Percentiles rank a stretch among this genome's conserved stretches.
phyloP scores from a whole-genome alignment of 53 echinoderm and acorn worm genomes.

The Holothuria scabra region DNA sequence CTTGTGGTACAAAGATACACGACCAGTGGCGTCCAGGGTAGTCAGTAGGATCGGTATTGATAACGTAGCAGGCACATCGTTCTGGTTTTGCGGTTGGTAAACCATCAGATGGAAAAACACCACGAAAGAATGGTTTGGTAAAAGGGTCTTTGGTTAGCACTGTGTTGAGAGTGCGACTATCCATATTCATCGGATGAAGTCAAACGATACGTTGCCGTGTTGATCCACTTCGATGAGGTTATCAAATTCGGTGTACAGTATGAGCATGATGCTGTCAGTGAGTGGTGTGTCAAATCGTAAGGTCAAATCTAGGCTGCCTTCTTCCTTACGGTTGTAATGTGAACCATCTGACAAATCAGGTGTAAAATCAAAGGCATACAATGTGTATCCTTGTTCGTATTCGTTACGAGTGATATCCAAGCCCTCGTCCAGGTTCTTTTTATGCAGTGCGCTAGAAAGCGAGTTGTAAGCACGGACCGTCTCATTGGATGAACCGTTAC shows the following conservation, averaged over 20 bases:
- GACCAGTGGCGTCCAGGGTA: too few relatives aligned
- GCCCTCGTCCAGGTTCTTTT: background rate
- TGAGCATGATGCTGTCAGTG: slow-evolving; percentile 21
- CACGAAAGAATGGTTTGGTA: background rate
- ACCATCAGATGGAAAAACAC: background rate
- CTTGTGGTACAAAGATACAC: too few relatives aligned
- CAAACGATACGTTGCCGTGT: slow-evolving; percentile 34
- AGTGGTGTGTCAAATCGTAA: slow-evolving; percentile 28
- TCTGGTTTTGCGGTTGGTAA: background rate
- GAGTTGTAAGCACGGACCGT: slow-evolving; percentile 43
- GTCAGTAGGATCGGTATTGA: too few relatives aligned
- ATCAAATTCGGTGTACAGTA: slow-evolving; percentile 47
- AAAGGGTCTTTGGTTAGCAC: background rate
- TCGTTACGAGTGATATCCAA: slow-evolving; percentile 32
- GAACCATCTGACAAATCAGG: too few relatives aligned
- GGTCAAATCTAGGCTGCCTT: slow-evolving; percentile 36
- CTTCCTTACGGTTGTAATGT: slow-evolving; percentile 58
- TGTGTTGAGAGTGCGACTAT: background rate
- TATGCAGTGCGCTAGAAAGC: slow-evolving; percentile 58
- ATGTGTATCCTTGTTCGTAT: slow-evolving; percentile 33
- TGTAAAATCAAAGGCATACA: slow-evolving; percentile 66
- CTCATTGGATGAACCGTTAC: background rate
- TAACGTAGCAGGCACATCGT: too few relatives aligned
- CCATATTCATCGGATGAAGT: slow-evolving; percentile 36
- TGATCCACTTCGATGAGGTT: slow-evolving; percentile 57